Evolutionary conservation across 2,888 invertebrate species (phyloP), one percentile per base, ranked within the genome.

Genomic region (Plagiodera versicolora): DNA sequence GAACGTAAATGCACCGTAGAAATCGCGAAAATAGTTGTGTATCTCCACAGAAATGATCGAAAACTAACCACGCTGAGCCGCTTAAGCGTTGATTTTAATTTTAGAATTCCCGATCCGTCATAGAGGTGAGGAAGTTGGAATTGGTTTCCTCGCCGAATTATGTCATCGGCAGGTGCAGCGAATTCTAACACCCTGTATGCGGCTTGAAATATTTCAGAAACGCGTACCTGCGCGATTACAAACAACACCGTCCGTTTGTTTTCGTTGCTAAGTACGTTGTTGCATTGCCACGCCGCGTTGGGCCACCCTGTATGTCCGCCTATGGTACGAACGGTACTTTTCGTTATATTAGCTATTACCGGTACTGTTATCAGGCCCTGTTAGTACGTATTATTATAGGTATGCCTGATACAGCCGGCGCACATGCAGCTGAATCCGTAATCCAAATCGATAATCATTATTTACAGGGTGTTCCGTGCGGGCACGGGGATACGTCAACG

Each of bases 21-120:
- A n/a, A n/a, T n/a, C n/a, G n/a, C n/a, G n/a, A n/a, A n/a, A n/a
- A n/a, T n/a, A n/a, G 32, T 10, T 6, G 32, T 9, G 32, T 32
- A 6, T 32, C 10, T 32, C 10, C 32, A 11, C 32, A 11, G 14
- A n/a, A 39, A n/a, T 39, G 14, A 4, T 14, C 8, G 3, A 39
- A 39, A 39, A 39, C 39, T 39, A 39, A 39, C 39, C 39, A 39
- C n/a, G 39, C 14, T 14, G 11, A 39, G 39, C n/a, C 39, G 14
- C 39, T n/a, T n/a, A n/a, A 47, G 52, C 66, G 61, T 69, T 67
- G 66, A 68, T 67, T 69, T 70, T 71, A 71, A 69, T 62, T 68
- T 70, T 71, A 71, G 71, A 63, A 62, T 65, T 67, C 67, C 67
- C 65, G 61, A 70, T 67, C 24, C 44, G 50, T 48, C 52, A 51